Conservation (phyloP, 2,888 invertebrate species). For the Linyphia triangularis region DNA sequence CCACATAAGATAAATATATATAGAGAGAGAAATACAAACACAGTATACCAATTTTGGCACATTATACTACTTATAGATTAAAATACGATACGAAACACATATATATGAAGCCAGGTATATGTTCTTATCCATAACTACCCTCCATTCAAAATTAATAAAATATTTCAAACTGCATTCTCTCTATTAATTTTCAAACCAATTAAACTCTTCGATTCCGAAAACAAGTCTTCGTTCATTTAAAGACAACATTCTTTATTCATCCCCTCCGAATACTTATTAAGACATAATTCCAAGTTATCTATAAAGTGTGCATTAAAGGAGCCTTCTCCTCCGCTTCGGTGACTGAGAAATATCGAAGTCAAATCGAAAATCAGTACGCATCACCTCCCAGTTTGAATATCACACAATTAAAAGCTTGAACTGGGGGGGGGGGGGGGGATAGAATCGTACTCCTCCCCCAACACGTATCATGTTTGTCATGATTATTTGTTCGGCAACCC, state of each 20-base stretch:
- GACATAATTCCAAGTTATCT: not conserved
- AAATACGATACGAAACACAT: no score
- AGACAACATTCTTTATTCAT: not conserved
- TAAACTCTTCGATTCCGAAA: not conserved
- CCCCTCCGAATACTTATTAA: not conserved
- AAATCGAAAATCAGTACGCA: slow-evolving; percentile 20
- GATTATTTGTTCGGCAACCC: slow-evolving; percentile 60
- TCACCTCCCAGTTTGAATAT: slow-evolving; percentile 18
- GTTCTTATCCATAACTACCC: no score
- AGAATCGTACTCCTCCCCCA: not conserved
- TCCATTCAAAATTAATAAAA: no score
- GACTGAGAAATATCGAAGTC: slow-evolving; percentile 37
- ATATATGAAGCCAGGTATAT: no score
- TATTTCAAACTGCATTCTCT: no score
- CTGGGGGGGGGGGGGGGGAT: not conserved
- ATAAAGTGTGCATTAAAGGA: not conserved
- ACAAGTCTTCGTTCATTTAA: not conserved
- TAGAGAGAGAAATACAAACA: no score
- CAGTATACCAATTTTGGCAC: no score
- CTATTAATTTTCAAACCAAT: no score
- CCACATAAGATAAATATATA: no score
- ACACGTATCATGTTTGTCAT: slow-evolving; percentile 63
- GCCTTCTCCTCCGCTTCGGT: not conserved
- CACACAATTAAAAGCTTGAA: slow-evolving; percentile 62
- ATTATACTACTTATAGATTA: no score